These are phyloP conservation scores for Leptura quadrifasciata DNA, from an alignment of 2,888 invertebrate species.

Conservation along the genomic window DNA sequence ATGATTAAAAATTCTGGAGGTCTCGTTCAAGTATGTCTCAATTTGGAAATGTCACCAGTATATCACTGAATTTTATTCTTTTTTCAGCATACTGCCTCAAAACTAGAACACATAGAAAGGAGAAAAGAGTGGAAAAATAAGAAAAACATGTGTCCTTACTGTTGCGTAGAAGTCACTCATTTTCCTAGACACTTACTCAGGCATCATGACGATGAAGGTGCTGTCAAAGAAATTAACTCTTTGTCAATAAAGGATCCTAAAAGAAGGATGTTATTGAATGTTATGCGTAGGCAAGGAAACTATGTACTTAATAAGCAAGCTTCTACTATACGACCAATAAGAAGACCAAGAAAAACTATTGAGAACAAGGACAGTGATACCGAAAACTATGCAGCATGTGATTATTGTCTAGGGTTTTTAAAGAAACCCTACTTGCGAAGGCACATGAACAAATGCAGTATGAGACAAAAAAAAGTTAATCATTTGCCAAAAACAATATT, in stretches of 20 bases:
- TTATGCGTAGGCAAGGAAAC: constrained; percentile 32
- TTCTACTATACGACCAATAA: constrained; percentile 4
- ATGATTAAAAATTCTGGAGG: too few relatives aligned
- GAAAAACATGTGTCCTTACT: constrained; percentile 34
- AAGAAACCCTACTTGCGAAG: neutral
- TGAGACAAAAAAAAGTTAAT: neutral
- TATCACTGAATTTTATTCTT: too few relatives aligned
- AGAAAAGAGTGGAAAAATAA: neutral
- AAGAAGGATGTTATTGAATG: constrained; percentile 20
- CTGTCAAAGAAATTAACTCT: neutral
- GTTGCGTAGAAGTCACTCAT: constrained; percentile 23
- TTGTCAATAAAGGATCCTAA: neutral
- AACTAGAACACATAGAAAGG: too few relatives aligned
- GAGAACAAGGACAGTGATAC: neutral
- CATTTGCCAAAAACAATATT: neutral
- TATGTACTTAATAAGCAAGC: neutral
- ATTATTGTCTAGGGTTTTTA: neutral
- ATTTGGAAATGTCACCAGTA: too few relatives aligned
- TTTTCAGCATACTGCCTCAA: too few relatives aligned
- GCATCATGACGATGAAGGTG: constrained; percentile 25
- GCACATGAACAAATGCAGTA: neutral
- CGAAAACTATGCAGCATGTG: neutral
- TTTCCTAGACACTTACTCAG: constrained; percentile 23
- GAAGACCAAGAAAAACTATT: neutral
- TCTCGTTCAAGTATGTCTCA: too few relatives aligned